These are phyloP conservation scores for Pyrochroa serraticornis DNA, from an alignment of 2,888 invertebrate genomes.

Conservation along the genomic window DNA sequence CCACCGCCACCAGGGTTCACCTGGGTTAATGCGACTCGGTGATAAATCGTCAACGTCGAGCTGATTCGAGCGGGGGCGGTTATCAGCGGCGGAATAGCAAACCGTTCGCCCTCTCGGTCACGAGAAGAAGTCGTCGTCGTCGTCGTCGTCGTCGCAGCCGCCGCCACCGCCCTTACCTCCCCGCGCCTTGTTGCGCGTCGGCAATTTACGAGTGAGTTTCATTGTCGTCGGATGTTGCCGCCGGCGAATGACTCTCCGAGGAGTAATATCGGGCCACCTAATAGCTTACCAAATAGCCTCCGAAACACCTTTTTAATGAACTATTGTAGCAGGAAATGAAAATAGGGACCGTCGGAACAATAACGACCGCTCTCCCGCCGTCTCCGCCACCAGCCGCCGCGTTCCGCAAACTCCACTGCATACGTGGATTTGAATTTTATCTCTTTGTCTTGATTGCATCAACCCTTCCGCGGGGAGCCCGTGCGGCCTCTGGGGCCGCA, in stretches of 20 bases:
- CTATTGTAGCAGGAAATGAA: slow-evolving; percentile 63
- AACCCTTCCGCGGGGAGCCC: slow-evolving; percentile 48
- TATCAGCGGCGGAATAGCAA: slow-evolving; percentile 54
- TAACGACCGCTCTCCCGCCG: slow-evolving; percentile 43
- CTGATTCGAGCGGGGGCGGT: slow-evolving; percentile 49
- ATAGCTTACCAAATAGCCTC: slow-evolving; percentile 73
- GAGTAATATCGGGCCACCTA: slow-evolving; percentile 65
- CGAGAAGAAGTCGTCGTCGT: slow-evolving; percentile 17
- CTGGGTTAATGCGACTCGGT: slow-evolving; percentile 58
- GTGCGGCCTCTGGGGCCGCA: slow-evolving; percentile 44
- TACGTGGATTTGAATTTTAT: slow-evolving; percentile 38
- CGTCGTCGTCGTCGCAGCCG: no score
- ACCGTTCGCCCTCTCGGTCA: slow-evolving; percentile 29
- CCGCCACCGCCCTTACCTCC: slow-evolving; percentile 16
- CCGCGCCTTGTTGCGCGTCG: slow-evolving; percentile 40
- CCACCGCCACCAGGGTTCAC: slow-evolving; percentile 50
- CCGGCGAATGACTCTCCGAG: slow-evolving; percentile 60
- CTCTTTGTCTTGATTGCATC: slow-evolving; percentile 30
- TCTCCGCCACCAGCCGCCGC: slow-evolving; percentile 4
- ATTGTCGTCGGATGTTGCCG: slow-evolving; percentile 59
- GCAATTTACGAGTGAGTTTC: slow-evolving; percentile 59
- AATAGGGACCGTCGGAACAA: slow-evolving; percentile 56
- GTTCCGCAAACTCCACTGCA: slow-evolving; percentile 30
- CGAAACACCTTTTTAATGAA: slow-evolving; percentile 78
- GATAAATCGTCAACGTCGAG: slow-evolving; percentile 56